Evolutionary conservation across 2,888 invertebrate genomes (phyloP).

Genomic region (Yponomeuta evonymella): DNA sequence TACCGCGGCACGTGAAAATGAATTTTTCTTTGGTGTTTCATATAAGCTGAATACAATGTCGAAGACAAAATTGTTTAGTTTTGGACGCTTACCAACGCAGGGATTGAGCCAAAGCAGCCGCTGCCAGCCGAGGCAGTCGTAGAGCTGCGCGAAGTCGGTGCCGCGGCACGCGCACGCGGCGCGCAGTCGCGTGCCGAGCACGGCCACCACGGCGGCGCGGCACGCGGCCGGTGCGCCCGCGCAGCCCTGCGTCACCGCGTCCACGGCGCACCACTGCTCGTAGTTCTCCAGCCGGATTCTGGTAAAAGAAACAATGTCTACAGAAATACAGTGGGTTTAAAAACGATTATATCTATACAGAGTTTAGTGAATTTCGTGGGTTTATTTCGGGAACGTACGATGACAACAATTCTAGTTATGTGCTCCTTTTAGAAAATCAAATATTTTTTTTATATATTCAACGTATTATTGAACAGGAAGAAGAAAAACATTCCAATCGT

Average conservation of each 20-base stretch:
- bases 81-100: conserved; percentile 83
- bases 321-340: too few relatives aligned
- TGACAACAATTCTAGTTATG: too few relatives aligned
- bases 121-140: conserved; percentile 94
- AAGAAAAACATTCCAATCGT: too few relatives aligned
- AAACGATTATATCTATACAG: too few relatives aligned
- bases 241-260: conserved; percentile 92
- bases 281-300: conserved; percentile 90
- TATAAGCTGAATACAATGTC: too few relatives aligned
- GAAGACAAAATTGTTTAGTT: not conserved
- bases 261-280: conserved; percentile 94
- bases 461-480: too few relatives aligned
- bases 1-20: conserved; percentile 83
- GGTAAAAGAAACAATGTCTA: conserved; percentile 24
- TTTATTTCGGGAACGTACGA: too few relatives aligned
- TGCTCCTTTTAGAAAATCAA: too few relatives aligned
- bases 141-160: conserved; percentile 88
- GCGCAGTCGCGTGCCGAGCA: conserved; percentile 91
- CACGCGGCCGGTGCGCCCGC: conserved; percentile 91
- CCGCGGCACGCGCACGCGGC: conserved; percentile 93
- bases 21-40: too few relatives aligned
- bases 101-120: conserved; percentile 93
- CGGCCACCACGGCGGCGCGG: conserved; percentile 89
- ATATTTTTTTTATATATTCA: too few relatives aligned
- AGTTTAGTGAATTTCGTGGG: too few relatives aligned